A percentile compares a stretch with the other conserved stretches of the same genome.
These are phyloP conservation scores for Ceratoteleas bidentatus DNA, from an alignment of 1,140 invertebrate species.

Conservation along the genomic window DNA sequence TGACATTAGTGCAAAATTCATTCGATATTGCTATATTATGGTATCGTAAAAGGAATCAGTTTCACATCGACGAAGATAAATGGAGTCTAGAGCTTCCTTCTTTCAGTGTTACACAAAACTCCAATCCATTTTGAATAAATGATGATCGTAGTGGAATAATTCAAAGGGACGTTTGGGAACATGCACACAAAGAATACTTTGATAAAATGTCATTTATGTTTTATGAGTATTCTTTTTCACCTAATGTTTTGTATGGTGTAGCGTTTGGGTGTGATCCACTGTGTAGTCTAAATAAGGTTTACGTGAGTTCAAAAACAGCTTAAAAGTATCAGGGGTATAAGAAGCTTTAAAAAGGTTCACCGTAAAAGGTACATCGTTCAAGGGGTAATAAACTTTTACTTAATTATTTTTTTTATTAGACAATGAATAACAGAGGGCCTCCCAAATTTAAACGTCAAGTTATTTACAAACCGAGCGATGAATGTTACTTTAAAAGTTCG, in stretches of 20 bases:
- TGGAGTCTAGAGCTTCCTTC: constrained; percentile 53
- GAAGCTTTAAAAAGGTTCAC: background rate
- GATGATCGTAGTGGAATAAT: constrained; percentile 53
- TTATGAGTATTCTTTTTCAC: constrained; percentile 23
- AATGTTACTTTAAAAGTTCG: too few species aligned
- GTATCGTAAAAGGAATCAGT: constrained; percentile 34
- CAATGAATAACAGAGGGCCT: too few species aligned
- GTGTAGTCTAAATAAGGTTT: constrained; percentile 34
- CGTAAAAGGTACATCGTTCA: background rate
- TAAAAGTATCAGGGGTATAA: constrained; percentile 16
- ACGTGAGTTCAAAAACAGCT: constrained; percentile 13
- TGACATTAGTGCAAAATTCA: constrained; percentile 43
- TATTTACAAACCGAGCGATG: too few species aligned
- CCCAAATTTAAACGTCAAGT: too few species aligned
- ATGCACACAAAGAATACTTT: constrained; percentile 40
- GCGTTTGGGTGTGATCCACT: constrained; percentile 18
- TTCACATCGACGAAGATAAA: constrained; percentile 53
- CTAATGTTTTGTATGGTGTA: constrained; percentile 25
- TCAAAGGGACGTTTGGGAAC: constrained; percentile 43
- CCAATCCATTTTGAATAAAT: constrained; percentile 62
- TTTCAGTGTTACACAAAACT: constrained; percentile 48
- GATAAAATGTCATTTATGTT: constrained; percentile 55
- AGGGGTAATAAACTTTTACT: background rate
- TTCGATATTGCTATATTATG: constrained; percentile 39
- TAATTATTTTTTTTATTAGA: too few species aligned